Evolutionary conservation across 2,797 vertebrate genomes (phyloP).

Genomic region (Dryobates pubescens): DNA sequence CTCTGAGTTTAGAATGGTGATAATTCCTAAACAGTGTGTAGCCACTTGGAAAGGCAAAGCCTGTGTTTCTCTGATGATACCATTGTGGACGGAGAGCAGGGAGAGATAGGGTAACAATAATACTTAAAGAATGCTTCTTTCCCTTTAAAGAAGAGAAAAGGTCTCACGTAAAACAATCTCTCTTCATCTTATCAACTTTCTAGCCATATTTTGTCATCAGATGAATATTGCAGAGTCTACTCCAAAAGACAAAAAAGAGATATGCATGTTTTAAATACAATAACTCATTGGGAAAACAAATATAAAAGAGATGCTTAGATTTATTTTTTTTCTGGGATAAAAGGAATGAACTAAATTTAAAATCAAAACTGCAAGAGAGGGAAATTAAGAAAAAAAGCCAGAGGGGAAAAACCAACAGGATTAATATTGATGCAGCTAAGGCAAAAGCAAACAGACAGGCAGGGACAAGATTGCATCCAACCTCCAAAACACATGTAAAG

Average conservation of each 20-base stretch:
- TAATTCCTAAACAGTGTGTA: slow-evolving; percentile 5
- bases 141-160: neutral
- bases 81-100: neutral
- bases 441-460: slow-evolving; percentile 75
- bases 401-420: slow-evolving; percentile 65
- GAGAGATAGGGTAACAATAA: neutral
- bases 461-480: slow-evolving; percentile 74
- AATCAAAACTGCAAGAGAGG: slow-evolving; percentile 18
- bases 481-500: slow-evolving; percentile 79
- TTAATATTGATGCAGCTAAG: slow-evolving; percentile 70
- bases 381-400: slow-evolving; percentile 45
- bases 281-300: neutral
- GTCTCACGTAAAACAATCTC: neutral
- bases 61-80: neutral
- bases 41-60: neutral
- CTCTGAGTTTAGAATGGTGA: neutral
- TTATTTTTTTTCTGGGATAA: neutral
- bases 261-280: neutral
- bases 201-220: slow-evolving; percentile 12
- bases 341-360: slow-evolving; percentile 16
- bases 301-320: neutral
- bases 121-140: slow-evolving; percentile 8
- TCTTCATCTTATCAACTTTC: neutral
- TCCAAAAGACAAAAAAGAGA: neutral
- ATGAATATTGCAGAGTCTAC: neutral